Percentiles rank a stretch among this genome's conserved stretches.
Conservation (phyloP, 2,888 invertebrate species). For the Ctena decussata region DNA sequence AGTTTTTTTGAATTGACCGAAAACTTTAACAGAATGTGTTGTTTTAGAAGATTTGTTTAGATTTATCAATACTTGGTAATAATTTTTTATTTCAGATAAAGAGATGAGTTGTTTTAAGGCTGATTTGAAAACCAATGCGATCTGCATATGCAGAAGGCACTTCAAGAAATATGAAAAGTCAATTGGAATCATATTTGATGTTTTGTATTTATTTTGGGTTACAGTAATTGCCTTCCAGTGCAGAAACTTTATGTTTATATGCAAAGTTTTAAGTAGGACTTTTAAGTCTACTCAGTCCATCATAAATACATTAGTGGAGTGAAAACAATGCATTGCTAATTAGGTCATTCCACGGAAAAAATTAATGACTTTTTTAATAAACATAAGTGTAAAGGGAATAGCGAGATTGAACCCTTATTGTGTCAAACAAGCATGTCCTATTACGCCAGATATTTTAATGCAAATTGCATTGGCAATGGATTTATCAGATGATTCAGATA, state of each 20-base stretch:
- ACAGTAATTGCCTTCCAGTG: neutral
- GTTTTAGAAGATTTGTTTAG: neutral
- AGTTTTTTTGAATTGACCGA: neutral
- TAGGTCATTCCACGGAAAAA: neutral
- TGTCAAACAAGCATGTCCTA: neutral
- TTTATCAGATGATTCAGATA: neutral
- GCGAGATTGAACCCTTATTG: neutral
- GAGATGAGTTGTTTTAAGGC: neutral
- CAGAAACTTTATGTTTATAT: neutral
- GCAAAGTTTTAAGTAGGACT: conserved; percentile 7
- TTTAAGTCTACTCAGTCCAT: conserved; percentile 1
- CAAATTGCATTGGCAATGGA: no score
- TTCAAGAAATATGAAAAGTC: neutral
- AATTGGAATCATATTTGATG: conserved; percentile 18
- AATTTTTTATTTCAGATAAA: neutral
- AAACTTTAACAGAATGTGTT: neutral
- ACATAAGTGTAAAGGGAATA: neutral
- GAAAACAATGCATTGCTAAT: neutral
- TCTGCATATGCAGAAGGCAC: conserved; percentile 22
- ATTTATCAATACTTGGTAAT: neutral
- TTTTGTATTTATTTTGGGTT: conserved; percentile 21
- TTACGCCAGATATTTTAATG: neutral
- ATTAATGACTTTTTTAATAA: neutral
- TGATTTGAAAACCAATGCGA: neutral
- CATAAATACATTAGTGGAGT: conserved; percentile 2